Evolutionary conservation across 2,113 vertebrate species (phyloP), one percentile per base, ranked within the genome.

Genomic region (Pleuronectes platessa): DNA sequence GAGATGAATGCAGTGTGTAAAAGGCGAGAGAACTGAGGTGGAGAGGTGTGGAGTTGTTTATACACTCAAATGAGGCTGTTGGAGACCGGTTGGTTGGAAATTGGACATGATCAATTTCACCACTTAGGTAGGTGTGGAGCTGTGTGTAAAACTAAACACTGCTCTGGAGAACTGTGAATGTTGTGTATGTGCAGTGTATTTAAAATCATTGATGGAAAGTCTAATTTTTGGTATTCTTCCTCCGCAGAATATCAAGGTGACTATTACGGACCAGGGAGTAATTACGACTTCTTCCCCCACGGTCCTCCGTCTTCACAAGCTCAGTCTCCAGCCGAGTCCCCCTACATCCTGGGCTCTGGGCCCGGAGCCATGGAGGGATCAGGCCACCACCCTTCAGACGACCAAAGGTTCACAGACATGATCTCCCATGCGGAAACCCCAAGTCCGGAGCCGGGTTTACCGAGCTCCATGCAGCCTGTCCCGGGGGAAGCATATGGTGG

Each of bases 321-420:
- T 21, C 97, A 97, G 87, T 98, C 97, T 60, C 98, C 98, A 0
- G 97, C 97, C 4, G 98, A 99, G 83, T 95, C 97, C 68, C 95
- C 95, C 79, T 99, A 98, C 94, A 95, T 98, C 86, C 94, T 96
- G 61, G 95, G 95, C 88, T 96, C 97, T 21, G 97, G 96, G 24
- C 95, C 96, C 2, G 97, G 96, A 56, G 91, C 94, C 27, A 94
- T 97, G 91, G 97, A 98, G 89, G 96, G 96, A 23, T 95, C 96
- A 1, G 96, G 94, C 76, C 97, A 96, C 82, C 97, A 97, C 91
- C 93, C 96, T 3, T 95, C 96, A 73, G 98, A 99, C 85, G 98
- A 98, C 95, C 97, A 97, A 95, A 95, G 98, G 93, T 99, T 98
- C 94, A 97, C 97, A 93, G 98, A 99, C 95, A 98, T 98, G 97